Base-by-base conservation (phyloP, 2,113 vertebrate species). In the Larimichthys crocea region DNA sequence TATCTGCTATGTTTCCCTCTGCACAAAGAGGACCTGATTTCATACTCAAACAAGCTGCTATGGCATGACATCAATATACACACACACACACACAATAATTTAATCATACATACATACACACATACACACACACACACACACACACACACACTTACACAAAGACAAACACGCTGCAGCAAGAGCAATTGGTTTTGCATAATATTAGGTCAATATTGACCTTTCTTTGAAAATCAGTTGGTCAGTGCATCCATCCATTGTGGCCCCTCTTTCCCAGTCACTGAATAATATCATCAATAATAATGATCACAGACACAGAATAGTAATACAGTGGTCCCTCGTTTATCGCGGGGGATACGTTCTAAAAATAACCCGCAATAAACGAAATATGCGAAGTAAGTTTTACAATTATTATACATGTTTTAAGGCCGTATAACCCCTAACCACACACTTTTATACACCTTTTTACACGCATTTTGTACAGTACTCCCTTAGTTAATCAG, bases 121-220 rank as follows among this genome's bases (percentile, higher is more conserved):
- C n/a, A n/a, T 4, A 48, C 44, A 48, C 0, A n/a, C 5, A 68
- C 22, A 40, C 40, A 67, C 0, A n/a, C 1, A 75, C 5, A 68
- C 22, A 20, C 26, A 50, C 16, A 74, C 3, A 56, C 14, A 62
- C 19, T 12, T 4, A 48, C 44, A 48, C 0, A n/a, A 31, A 31
- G 8, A 72, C 19, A 70, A 20, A 35, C 16, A 62, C 62, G 69
- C 5, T 56, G n/a, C 50, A 69, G 42, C 29, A 3, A 59, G 19
- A 80, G 56, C 26, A 44, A 77, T 68, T 26, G 42, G 4, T 78
- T 82, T 62, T 7, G 56, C 40, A 46, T 59, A 35, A 55, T 46
- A 61, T 70, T 44, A 55, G 69, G 49, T 77, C 74, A 73, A 82
- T 85, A 66, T 26, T 85, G 74, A 79, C 48, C 52, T 78, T 71